Base-by-base conservation (phyloP, 2,888 invertebrate species). In the Dasypogon diadema region DNA sequence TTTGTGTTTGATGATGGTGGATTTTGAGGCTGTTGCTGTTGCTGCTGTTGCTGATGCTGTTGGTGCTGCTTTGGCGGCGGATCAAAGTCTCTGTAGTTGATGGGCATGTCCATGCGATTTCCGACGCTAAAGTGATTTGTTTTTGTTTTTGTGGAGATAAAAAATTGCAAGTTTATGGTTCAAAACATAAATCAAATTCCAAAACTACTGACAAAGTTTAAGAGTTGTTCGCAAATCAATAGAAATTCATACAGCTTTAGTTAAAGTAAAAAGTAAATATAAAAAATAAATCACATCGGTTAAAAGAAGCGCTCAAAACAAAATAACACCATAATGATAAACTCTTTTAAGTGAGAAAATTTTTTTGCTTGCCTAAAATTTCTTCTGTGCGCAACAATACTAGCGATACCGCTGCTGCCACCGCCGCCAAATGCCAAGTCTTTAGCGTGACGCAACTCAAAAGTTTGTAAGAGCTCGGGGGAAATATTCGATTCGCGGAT, bases 381-480 rank as follows among this genome's bases (percentile, higher is more conserved):
- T 72, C 75, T 60, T 65, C 65, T 76, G 58, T 77, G 76, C 46
- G 65, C 68, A 75, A 68, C 73, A 60, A 75, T 75, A 55, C 73
- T 56, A 54, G 68, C 42, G 26, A 16, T 30, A 74, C 30, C 37
- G 16, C 60, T 18, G 65, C 56, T 68, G 75, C 60, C 65, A 54
- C 24, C 42, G 26, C 48, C 42, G 24, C 65, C 42, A 22, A 10
- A 34, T 26, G 16, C 55, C 26, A 58, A 21, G n/a, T 74, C 16
- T 30, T 56, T 74, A 73, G 24, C 65, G 30, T 58, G 75, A 54
- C 21, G 74, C 70, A 84, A 83, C 83, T 88, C 87, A 87, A 87
- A 87, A 87, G 85, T 88, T 87, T 85, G 87, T 87, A 85, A 87
- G 85, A 84, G 87, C 86, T 87, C 87, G 84, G 86, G 87, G 85